phyloP scores from a whole-genome alignment of 1,140 invertebrate species.

The Myzus persicae region DNA sequence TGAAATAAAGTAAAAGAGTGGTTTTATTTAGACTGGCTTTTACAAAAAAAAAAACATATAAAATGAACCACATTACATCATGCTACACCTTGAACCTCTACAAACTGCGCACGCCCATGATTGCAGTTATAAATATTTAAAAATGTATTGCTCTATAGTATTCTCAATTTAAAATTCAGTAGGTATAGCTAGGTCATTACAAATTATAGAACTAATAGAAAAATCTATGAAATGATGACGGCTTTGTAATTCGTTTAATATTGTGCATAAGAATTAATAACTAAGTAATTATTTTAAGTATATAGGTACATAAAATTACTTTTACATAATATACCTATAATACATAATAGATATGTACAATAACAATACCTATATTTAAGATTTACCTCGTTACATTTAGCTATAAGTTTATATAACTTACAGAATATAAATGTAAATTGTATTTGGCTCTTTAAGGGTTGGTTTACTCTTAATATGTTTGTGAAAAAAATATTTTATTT shows the following conservation, averaged over 20 bases:
- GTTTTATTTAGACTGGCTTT: conserved; percentile 1
- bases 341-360: no score
- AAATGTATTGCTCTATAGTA: background rate
- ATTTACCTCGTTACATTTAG: background rate
- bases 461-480: background rate
- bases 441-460: background rate
- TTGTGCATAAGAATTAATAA: background rate
- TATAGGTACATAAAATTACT: background rate
- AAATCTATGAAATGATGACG: background rate
- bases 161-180: background rate
- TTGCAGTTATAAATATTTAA: background rate
- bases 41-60: background rate
- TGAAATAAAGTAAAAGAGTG: background rate
- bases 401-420: background rate
- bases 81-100: background rate
- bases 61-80: conserved; percentile 7
- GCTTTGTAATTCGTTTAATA: background rate
- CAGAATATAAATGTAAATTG: background rate
- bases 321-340: no score
- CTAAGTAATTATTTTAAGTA: background rate
- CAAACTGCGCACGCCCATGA: background rate
- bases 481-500: background rate
- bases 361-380: no score
- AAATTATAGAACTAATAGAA: background rate
- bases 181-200: background rate